Evolutionary conservation across 2,888 invertebrate genomes (phyloP).

Genomic region (Thalpophila matura): DNA sequence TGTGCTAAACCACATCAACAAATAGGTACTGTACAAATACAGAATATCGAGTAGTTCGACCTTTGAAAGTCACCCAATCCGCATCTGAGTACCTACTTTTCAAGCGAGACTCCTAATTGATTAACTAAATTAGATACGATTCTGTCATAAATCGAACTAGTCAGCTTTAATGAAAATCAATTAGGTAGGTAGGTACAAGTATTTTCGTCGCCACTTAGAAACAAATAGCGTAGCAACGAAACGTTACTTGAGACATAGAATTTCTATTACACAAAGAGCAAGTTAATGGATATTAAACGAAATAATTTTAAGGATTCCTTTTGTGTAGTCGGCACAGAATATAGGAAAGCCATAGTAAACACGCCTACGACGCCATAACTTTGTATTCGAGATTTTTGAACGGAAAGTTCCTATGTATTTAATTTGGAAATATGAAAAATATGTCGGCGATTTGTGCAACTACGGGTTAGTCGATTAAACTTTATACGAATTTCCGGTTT

Average conservation of each 20-base stretch:
- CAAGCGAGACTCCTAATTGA: constrained; percentile 29
- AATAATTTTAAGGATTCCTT: constrained; percentile 41
- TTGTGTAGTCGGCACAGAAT: constrained; percentile 18
- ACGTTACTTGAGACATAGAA: constrained; percentile 36
- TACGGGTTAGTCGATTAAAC: too few relatives aligned
- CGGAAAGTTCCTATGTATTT: background rate
- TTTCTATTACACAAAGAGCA: constrained; percentile 39
- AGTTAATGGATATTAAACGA: constrained; percentile 37
- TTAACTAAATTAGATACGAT: constrained; percentile 23
- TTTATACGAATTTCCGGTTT: too few relatives aligned
- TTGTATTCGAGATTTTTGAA: background rate
- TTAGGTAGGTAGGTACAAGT: constrained; percentile 42
- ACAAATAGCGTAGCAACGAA: constrained; percentile 30
- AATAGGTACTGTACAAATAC: background rate
- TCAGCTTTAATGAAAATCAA: constrained; percentile 61
- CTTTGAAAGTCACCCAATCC: constrained; percentile 12
- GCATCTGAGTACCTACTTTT: constrained; percentile 5
- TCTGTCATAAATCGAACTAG: constrained; percentile 38
- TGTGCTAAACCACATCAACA: too few relatives aligned
- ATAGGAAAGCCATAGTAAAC: constrained; percentile 19
- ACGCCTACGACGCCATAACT: background rate
- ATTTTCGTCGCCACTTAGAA: constrained; percentile 14
- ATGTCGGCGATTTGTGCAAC: too few relatives aligned
- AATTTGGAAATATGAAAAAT: too few relatives aligned
- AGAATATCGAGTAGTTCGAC: background rate